Percentiles rank a stretch among this genome's conserved stretches.
phyloP scores from a whole-genome alignment of 2,113 vertebrate species.

The Cryptomyrus ogoouensis region DNA sequence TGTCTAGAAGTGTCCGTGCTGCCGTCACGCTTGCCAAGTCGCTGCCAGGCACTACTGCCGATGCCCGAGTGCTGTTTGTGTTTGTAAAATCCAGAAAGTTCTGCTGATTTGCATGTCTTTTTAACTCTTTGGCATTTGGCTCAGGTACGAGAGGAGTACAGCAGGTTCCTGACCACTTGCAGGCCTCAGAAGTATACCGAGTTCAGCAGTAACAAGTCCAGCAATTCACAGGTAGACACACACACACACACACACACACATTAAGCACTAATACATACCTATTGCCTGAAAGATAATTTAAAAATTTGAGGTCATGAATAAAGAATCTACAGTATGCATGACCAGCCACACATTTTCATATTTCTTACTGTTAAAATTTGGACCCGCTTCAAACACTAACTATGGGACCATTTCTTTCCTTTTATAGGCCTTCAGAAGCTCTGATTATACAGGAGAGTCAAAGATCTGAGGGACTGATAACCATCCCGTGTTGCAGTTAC shows the following conservation, averaged over 20 bases:
- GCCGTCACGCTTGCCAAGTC: neutral
- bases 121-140: slow-evolving; percentile 38
- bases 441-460: neutral
- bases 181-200: slow-evolving; percentile 34
- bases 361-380: neutral
- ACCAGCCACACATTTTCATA: neutral
- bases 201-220: slow-evolving; percentile 58
- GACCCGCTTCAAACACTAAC: neutral
- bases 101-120: neutral
- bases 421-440: neutral
- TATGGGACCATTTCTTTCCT: neutral
- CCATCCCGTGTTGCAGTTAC: neutral
- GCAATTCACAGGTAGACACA: slow-evolving; percentile 44
- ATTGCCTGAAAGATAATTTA: neutral
- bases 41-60: neutral
- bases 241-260: neutral
- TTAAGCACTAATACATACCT: neutral
- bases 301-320: neutral
- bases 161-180: slow-evolving; percentile 49
- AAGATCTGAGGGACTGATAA: neutral
- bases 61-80: neutral
- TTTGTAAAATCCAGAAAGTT: neutral
- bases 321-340: neutral
- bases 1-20: neutral
- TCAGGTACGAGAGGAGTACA: slow-evolving; percentile 76